Conservation (phyloP, 2,888 invertebrate genomes). For the Phaedon cochleariae region DNA sequence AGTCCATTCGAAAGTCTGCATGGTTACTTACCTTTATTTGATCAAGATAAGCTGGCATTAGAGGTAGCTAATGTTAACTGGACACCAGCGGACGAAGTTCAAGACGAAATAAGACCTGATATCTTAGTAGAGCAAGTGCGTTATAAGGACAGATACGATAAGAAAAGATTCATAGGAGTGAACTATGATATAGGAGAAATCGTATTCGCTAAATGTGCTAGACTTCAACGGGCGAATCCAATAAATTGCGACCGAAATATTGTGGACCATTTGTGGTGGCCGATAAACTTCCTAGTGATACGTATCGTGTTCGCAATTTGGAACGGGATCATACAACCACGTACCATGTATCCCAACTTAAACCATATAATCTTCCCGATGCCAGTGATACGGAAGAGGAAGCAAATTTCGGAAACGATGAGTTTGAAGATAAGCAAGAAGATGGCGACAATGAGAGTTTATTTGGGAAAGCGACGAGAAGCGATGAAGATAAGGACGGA, state of each 20-base stretch:
- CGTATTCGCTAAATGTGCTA: constrained; percentile 1
- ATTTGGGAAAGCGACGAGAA: background rate
- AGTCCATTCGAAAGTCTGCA: too few species aligned
- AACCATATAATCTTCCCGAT: background rate
- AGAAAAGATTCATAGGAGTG: constrained; percentile 7
- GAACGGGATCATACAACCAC: background rate
- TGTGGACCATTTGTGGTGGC: constrained; percentile 8
- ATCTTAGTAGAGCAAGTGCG: background rate
- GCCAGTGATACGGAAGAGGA: background rate
- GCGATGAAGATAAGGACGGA: background rate
- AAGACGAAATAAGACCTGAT: too few species aligned
- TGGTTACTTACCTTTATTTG: too few species aligned
- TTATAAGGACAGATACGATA: background rate
- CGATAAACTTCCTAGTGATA: constrained; percentile 10
- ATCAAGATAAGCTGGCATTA: background rate
- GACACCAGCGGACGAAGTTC: background rate
- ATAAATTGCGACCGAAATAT: constrained; percentile 11
- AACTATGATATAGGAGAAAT: constrained; percentile 9
- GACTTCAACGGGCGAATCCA: constrained; percentile 11
- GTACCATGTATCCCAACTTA: constrained; percentile 5
- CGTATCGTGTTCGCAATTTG: background rate
- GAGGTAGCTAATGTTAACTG: background rate
- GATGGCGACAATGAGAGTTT: too few species aligned
- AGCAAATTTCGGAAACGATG: background rate
- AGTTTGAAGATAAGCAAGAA: too few species aligned